Evolutionary conservation across 2,888 invertebrate species (phyloP).

Genomic region (Nowickia ferox): DNA sequence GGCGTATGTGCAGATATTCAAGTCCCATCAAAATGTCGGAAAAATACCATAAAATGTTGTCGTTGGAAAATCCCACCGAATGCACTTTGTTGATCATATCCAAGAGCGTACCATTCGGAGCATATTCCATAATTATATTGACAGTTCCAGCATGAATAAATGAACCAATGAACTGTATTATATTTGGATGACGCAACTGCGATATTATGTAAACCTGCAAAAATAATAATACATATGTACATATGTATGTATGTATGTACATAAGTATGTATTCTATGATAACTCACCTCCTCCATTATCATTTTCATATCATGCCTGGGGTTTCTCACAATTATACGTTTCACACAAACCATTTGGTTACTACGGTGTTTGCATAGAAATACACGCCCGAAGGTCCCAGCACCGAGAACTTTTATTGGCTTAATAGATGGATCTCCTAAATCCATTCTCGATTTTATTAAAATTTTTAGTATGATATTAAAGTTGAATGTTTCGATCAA

Average conservation of each 20-base stretch:
- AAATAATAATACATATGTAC: neutral
- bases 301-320: conserved; percentile 76
- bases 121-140: conserved; percentile 82
- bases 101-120: conserved; percentile 79
- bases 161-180: conserved; percentile 79
- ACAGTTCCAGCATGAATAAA: conserved; percentile 77
- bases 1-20: conserved; percentile 81
- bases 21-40: conserved; percentile 82
- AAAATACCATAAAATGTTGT: conserved; percentile 81
- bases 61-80: conserved; percentile 66
- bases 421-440: conserved; percentile 77
- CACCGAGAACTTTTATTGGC: conserved; percentile 77
- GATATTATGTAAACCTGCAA: conserved; percentile 80
- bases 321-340: conserved; percentile 79
- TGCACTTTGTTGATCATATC: conserved; percentile 74
- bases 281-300: conserved; percentile 79
- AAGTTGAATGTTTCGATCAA: neutral
- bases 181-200: conserved; percentile 81
- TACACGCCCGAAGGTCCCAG: conserved; percentile 79
- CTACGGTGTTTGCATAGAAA: conserved; percentile 76
- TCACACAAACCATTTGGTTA: conserved; percentile 78
- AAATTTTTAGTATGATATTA: neutral
- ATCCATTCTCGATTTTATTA: conserved; percentile 75
- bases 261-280: neutral
- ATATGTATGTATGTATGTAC: neutral